Conservation (phyloP, 53 echinoderm and acorn worm genomes). For the Temnopleurus reevesii region DNA sequence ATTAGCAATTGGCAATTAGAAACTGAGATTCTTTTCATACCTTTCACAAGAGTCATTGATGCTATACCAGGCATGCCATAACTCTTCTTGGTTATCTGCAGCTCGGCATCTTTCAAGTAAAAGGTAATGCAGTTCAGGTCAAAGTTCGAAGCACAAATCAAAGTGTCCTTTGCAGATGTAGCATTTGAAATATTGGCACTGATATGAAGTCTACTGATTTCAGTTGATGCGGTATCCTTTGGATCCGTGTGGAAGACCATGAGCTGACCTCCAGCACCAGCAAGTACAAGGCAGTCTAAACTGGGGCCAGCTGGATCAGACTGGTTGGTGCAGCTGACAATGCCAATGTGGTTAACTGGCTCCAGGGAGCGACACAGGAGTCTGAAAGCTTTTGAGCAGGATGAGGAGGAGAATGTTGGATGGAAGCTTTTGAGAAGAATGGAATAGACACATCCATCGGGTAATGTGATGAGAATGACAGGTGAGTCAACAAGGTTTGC, state of each 20-base stretch:
- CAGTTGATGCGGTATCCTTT: not conserved
- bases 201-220: not conserved
- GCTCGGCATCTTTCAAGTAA: not conserved
- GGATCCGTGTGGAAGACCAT: not conserved
- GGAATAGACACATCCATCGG: conserved; percentile 49
- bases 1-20: no score
- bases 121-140: conserved; percentile 26
- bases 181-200: not conserved
- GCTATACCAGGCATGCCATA: not conserved
- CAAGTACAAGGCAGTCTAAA: conserved; percentile 39
- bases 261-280: conserved; percentile 31
- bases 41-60: conserved; percentile 4
- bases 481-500: conserved; percentile 43
- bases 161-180: not conserved
- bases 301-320: not conserved
- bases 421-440: conserved; percentile 4
- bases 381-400: not conserved
- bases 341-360: not conserved
- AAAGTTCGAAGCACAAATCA: conserved; percentile 19
- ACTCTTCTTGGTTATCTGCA: not conserved
- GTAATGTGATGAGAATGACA: conserved; percentile 23
- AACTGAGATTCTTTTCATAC: no score
- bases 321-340: not conserved
- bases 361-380: conserved; percentile 34
- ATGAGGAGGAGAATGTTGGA: not conserved